Conservation (phyloP, 2,797 vertebrate genomes). For the Micromesistius poutassou region DNA sequence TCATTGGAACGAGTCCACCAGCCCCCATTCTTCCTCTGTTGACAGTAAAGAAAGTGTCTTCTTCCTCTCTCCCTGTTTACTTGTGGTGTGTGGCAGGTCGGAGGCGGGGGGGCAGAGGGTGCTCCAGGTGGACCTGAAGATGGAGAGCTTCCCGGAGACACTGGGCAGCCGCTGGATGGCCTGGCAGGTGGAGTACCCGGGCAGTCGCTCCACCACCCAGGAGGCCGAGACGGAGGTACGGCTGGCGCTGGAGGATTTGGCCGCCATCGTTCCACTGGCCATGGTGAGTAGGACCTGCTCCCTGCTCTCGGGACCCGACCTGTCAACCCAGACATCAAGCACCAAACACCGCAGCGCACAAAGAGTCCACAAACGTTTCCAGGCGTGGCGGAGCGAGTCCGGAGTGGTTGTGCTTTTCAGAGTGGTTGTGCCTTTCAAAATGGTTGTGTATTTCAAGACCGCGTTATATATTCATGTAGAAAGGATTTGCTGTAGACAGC, state of each 20-base stretch:
- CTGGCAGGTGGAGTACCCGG: conserved; percentile 94
- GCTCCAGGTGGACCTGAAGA: conserved; percentile 88
- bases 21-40: background rate
- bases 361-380: background rate
- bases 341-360: background rate
- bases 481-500: background rate
- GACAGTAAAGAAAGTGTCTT: background rate
- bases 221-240: conserved; percentile 85
- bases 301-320: background rate
- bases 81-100: conserved; percentile 67
- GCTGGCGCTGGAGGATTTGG: conserved; percentile 87
- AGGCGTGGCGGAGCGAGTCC: background rate
- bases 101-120: conserved; percentile 80
- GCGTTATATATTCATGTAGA: background rate
- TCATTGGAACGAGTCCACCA: conserved; percentile 35
- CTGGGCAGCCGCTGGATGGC: conserved; percentile 86
- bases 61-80: conserved; percentile 15
- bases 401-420: background rate
- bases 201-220: conserved; percentile 70
- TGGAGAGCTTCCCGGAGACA: conserved; percentile 82
- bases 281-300: conserved; percentile 80
- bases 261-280: conserved; percentile 86
- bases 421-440: no score
- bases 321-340: background rate
- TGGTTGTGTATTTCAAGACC: background rate